phyloP scores from a whole-genome alignment of 2,888 invertebrate species.

The Leptinotarsa juncta region DNA sequence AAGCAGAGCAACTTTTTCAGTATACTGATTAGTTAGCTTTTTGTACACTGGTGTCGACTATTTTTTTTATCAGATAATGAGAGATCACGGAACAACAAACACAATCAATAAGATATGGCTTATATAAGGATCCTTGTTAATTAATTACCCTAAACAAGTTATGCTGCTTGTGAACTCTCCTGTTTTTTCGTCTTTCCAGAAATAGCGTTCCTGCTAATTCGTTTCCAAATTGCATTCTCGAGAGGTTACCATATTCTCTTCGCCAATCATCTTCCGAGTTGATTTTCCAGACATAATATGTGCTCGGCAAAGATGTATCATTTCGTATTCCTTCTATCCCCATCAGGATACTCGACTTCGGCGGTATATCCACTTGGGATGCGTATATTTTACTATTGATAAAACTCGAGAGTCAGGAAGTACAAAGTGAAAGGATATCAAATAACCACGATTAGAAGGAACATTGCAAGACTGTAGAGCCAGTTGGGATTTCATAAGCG shows the following conservation, averaged over 20 bases:
- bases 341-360: constrained; percentile 32
- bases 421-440: constrained; percentile 34
- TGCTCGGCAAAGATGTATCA: constrained; percentile 11
- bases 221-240: constrained; percentile 10
- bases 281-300: constrained; percentile 17
- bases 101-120: too few relatives aligned
- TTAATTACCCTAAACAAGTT: background rate
- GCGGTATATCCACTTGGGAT: constrained; percentile 28
- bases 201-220: background rate
- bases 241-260: background rate
- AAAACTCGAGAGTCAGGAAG: constrained; percentile 27
- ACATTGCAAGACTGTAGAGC: constrained; percentile 28
- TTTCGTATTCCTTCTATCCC: constrained; percentile 20
- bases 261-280: background rate
- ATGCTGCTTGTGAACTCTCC: background rate
- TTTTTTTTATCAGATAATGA: too few relatives aligned
- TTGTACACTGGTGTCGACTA: too few relatives aligned
- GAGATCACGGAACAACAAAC: too few relatives aligned
- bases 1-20: too few relatives aligned
- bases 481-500: constrained; percentile 9
- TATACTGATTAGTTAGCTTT: too few relatives aligned
- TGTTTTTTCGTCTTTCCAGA: background rate
- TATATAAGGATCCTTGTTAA: too few relatives aligned
- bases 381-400: constrained; percentile 38
- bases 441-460: constrained; percentile 36